Evolutionary conservation across 2,113 vertebrate genomes (phyloP), one percentile per base, ranked within the genome.

Genomic region (Seriola aureovittata): DNA sequence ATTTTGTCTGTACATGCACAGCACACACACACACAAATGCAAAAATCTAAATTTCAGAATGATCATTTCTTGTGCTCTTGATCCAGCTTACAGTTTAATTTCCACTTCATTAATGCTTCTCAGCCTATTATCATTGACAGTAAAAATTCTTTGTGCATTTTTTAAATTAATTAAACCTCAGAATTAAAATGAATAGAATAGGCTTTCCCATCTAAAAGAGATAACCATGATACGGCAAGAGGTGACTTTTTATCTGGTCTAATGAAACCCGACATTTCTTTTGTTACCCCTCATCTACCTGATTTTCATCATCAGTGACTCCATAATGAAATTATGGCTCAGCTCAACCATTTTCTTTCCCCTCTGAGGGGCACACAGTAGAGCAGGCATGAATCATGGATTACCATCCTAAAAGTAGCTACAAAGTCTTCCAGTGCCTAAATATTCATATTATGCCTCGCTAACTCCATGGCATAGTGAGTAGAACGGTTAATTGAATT

Each of bases 361-460:
- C 63, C 50, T 78, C 69, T 63, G 60, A 82, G 69, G 66, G 75
- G 25, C 38, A n/a, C n/a, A 68, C 17, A 60, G 69, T 36, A 42
- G 52, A 87, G 36, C 59, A 54, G 29, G 68, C 74, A 82, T 85
- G 75, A 92, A 87, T 87, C 65, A 82, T 88, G 50, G 65, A 88
- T 82, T 85, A 69, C 66, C 76, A 78, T 78, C 80, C 76, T 88
- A 70, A 85, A 88, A 85, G 78, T 69, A 80, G 60, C 78, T 66
- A 23, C 14, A 50, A 64, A 84, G 36, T 38, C 57, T 71, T 70
- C 29, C 21, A 57, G 21, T 32, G 29, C 64, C 64, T 65, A 63
- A 87, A 81, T 72, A 68, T 68, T 83, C 59, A 82, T 46, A 44
- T 55, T 12, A 25, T 0, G 7, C 34, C 58, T 62, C 50, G 75